Base-by-base conservation (phyloP, 2,797 vertebrate species). In the Acanthiza pusilla region DNA sequence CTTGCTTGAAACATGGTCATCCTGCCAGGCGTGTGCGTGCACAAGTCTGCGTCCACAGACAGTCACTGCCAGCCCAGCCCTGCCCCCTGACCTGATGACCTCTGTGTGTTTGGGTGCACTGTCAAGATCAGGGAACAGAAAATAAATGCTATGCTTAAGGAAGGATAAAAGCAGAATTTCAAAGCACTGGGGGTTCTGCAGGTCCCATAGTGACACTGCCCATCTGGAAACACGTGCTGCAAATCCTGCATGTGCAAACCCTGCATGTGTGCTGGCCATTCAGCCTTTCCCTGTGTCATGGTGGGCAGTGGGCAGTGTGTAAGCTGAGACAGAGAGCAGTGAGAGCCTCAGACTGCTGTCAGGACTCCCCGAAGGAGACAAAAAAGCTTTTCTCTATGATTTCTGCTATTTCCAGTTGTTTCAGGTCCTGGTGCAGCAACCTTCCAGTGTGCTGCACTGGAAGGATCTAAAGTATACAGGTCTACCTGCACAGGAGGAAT, bases 201-300 rank as follows among this genome's bases (percentile, higher is more conserved):
- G 48, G 32, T 93, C 34, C 7, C 21, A 16, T 9, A 42, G 32
- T 60, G 57, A 32, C 38, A 11, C 29, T 79, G 62, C 51, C 29
- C 45, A 40, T 48, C 16, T 79, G 68, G 48, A 71, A 93, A 72
- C 2, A 2, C 0, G 2, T 26, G 10, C 43, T 88, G 29, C 27
- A 65, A 50, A 63, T 51, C 45, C 45, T 40, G 36, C 0, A 0
- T 77, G 43, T 30, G 15, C 0, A 0, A n/a, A n/a, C n/a, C n/a
- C n/a, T n/a, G n/a, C n/a, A n/a, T n/a, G 38, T 38, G 38, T 38
- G 38, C 10, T 12, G 48, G 42, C 0, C 0, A 1, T 54, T 67
- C 67, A 40, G 48, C 67, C 34, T 74, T 73, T 61, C 53, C 21
- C 21, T 29, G 42, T 32, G 42, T 36, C 8, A 0, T 2, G 12